A percentile compares a stretch with the other conserved stretches of the same genome.
Conservation (phyloP, 2,113 vertebrate genomes). For the Rhynchopsitta pachyrhyncha region DNA sequence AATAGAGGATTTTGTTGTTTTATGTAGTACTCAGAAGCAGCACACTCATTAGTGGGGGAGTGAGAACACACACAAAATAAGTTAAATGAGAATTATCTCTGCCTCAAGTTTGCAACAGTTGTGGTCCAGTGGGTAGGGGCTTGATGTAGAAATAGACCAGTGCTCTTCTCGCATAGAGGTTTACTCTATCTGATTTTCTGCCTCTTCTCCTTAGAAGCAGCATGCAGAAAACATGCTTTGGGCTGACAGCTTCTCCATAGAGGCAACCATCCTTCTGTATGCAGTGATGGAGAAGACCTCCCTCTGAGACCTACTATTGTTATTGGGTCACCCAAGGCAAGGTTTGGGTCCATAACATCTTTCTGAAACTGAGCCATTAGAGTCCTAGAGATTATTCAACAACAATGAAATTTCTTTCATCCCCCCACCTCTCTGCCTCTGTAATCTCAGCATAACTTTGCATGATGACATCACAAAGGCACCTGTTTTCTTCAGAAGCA, state of each 20-base stretch:
- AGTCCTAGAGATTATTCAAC: background rate
- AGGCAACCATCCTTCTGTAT: background rate
- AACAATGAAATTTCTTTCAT: background rate
- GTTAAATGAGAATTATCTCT: background rate
- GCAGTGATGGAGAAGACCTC: fast-evolving
- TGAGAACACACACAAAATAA: background rate
- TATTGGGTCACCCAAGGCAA: background rate
- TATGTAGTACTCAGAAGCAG: background rate
- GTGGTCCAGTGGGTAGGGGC: background rate
- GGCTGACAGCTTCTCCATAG: background rate
- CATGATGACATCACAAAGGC: background rate
- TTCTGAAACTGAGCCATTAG: background rate
- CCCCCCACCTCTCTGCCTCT: background rate
- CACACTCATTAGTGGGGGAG: background rate
- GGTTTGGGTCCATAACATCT: background rate
- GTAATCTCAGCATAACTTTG: background rate
- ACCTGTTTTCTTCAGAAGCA: background rate
- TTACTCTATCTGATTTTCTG: background rate
- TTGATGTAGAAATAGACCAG: background rate
- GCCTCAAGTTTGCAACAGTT: background rate
- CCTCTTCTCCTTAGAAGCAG: background rate
- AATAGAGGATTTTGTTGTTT: background rate
- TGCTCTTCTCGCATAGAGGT: fast-evolving
- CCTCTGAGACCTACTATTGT: background rate
- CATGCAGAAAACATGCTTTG: background rate